Conservation (phyloP, 2,888 invertebrate genomes). For the Sceliomorpha sp. region DNA sequence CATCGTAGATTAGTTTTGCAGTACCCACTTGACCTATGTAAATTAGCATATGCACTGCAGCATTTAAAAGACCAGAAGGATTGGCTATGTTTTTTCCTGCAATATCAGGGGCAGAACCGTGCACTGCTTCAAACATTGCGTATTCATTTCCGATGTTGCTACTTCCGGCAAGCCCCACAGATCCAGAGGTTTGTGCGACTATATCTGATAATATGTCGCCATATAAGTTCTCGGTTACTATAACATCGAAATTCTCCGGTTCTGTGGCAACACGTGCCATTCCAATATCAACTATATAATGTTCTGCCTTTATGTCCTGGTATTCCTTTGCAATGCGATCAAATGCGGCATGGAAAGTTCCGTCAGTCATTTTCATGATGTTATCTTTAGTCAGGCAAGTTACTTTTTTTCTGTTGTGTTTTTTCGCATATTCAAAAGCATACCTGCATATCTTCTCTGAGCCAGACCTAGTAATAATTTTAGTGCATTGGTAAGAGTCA, state of each 20-base stretch:
- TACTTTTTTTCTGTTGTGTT: conserved; percentile 26
- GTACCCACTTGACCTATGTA: conserved; percentile 26
- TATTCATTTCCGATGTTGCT: conserved; percentile 20
- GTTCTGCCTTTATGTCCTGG: conserved; percentile 22
- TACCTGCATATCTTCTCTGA: conserved; percentile 32
- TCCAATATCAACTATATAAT: conserved; percentile 37
- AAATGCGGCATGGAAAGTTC: conserved; percentile 24
- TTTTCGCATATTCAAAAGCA: conserved; percentile 35
- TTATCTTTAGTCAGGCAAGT: conserved; percentile 38
- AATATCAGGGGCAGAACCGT: conserved; percentile 35
- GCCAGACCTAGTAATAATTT: conserved; percentile 25
- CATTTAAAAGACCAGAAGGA: conserved; percentile 33
- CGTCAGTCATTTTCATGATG: conserved; percentile 31
- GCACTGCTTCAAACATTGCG: conserved; percentile 37
- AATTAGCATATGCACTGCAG: conserved; percentile 35
- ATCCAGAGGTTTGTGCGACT: conserved; percentile 20
- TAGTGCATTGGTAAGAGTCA: conserved; percentile 22
- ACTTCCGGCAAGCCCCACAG: conserved; percentile 28
- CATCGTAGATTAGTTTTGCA: conserved; percentile 32
- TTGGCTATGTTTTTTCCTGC: conserved; percentile 38
- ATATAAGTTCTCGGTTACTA: conserved; percentile 26
- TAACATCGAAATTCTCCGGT: conserved; percentile 33
- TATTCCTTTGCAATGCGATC: conserved; percentile 29
- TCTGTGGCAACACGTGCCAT: conserved; percentile 26
- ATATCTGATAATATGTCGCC: conserved; percentile 30